phyloP scores from a whole-genome alignment of 2,113 vertebrate genomes.

The Sakesphorus luctuosus region DNA sequence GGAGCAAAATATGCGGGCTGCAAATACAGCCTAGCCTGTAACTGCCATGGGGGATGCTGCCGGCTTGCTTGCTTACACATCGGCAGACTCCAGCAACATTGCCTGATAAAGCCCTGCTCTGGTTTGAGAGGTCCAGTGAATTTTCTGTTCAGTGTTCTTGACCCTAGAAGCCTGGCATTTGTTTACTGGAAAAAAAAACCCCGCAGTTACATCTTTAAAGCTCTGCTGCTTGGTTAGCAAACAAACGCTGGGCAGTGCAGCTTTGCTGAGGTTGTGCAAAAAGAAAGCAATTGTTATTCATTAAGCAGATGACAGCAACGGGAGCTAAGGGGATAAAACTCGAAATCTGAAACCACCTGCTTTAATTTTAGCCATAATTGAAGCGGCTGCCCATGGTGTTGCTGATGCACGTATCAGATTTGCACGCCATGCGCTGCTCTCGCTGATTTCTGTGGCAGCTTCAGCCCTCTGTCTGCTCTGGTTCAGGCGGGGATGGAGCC shows the following conservation, averaged over 20 bases:
- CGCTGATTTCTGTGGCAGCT: neutral
- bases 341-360: constrained; percentile 63
- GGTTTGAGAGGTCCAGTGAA: neutral
- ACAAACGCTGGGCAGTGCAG: constrained; percentile 25
- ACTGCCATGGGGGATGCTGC: neutral
- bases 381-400: constrained; percentile 40
- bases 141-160: constrained; percentile 1
- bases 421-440: neutral
- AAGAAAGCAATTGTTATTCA: constrained; percentile 67
- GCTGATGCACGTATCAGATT: constrained; percentile 3
- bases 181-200: neutral
- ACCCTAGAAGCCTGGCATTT: constrained; percentile 41
- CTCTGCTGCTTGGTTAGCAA: constrained; percentile 44
- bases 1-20: neutral
- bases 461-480: neutral
- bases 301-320: constrained; percentile 62
- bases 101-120: neutral
- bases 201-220: constrained; percentile 11
- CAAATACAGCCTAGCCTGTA: neutral
- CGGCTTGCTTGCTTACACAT: neutral
- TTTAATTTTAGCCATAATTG: constrained; percentile 66
- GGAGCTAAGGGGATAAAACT: constrained; percentile 56
- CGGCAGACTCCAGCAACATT: constrained; percentile 30
- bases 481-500: neutral
- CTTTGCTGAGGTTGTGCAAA: constrained; percentile 52